A percentile compares a stretch with the other conserved stretches of the same genome.
Evolutionary conservation across 1,140 invertebrate genomes (phyloP).

Genomic region (Apis florea): DNA sequence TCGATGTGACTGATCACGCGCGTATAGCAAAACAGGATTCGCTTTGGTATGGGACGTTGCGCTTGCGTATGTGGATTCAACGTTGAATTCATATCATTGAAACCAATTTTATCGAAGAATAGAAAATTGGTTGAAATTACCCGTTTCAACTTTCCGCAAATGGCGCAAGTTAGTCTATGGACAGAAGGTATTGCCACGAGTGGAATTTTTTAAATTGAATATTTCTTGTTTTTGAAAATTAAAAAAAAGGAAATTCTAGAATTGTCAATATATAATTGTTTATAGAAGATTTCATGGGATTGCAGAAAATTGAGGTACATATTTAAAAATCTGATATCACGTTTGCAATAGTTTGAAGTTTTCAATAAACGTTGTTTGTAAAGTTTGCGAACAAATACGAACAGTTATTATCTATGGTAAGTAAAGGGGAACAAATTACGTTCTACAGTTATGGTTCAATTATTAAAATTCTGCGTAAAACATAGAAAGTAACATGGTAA

Average conservation of each 20-base stretch:
- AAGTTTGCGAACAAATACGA: background rate
- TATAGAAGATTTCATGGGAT: background rate
- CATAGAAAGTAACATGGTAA: background rate
- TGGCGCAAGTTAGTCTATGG: too few species aligned
- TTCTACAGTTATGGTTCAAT: too few species aligned
- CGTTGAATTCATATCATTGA: background rate
- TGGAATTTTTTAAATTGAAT: too few species aligned
- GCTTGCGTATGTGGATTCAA: slow-evolving; percentile 30
- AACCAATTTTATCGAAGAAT: background rate
- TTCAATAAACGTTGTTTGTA: background rate
- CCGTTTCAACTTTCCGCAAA: background rate
- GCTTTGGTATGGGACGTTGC: background rate
- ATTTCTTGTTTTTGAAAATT: too few species aligned
- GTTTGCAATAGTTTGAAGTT: background rate
- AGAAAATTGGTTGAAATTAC: slow-evolving; percentile 5
- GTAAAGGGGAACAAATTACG: background rate
- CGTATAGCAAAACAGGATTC: background rate
- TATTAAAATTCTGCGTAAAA: background rate
- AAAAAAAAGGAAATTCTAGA: too few species aligned
- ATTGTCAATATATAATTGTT: background rate
- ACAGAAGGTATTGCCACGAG: too few species aligned
- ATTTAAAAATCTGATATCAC: background rate
- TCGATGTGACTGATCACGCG: background rate
- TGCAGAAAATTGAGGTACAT: background rate
- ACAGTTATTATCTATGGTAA: too few species aligned